Percentiles rank a stretch among this genome's conserved stretches.
phyloP scores from a whole-genome alignment of 2,888 invertebrate genomes.

The Pandemis corylana region DNA sequence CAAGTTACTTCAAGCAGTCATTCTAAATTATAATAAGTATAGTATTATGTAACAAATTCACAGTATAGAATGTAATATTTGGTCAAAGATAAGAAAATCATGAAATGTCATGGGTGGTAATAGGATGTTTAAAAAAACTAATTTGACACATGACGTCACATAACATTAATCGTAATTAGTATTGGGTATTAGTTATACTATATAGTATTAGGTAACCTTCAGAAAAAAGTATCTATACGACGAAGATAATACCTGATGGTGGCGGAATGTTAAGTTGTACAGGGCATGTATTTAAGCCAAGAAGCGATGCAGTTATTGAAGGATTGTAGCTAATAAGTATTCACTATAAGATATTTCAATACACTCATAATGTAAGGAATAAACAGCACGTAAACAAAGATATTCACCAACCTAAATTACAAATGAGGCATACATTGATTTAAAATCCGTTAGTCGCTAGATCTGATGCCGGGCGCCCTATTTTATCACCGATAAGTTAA shows the following conservation, averaged over 20 bases:
- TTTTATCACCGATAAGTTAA: slow-evolving; percentile 4
- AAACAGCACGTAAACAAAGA: not conserved
- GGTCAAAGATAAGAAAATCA: slow-evolving; percentile 18
- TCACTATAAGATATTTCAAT: not conserved
- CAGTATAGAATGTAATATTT: slow-evolving; percentile 24
- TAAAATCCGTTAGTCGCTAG: not conserved
- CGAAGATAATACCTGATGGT: not conserved
- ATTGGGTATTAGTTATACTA: not conserved
- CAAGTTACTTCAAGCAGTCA: not conserved
- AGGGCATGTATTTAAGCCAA: not conserved
- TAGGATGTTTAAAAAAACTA: not conserved
- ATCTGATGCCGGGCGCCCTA: slow-evolving; percentile 3
- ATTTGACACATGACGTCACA: not conserved
- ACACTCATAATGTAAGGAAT: not conserved
- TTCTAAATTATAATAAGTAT: not conserved
- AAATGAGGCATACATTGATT: not conserved
- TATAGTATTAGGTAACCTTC: not conserved
- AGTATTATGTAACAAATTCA: not conserved
- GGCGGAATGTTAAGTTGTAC: not conserved
- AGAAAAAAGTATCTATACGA: not conserved
- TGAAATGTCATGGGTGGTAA: slow-evolving; percentile 16
- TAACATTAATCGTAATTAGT: not conserved
- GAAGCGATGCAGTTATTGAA: not conserved
- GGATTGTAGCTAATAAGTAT: not conserved
- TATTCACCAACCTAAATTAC: not conserved